Conservation (phyloP, 2,888 invertebrate genomes). For the Troides helena region DNA sequence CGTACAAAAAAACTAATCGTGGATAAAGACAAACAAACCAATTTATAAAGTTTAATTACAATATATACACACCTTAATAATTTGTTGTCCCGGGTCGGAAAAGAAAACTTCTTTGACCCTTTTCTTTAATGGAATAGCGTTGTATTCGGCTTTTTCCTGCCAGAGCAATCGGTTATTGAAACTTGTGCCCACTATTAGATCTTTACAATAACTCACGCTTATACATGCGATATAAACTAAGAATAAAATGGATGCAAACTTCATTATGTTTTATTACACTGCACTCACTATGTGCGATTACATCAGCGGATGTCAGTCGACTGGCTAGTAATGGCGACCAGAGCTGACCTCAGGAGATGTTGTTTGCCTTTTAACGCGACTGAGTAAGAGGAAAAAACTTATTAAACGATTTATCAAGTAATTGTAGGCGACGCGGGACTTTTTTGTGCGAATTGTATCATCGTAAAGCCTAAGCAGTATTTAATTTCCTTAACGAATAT, state of each 20-base stretch:
- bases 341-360: conserved; percentile 39
- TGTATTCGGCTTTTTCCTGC: conserved; percentile 71
- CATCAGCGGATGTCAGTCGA: conserved; percentile 48
- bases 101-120: conserved; percentile 72
- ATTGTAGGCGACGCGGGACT: background rate
- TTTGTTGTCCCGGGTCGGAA: conserved; percentile 69
- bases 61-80: conserved; percentile 60
- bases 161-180: conserved; percentile 64
- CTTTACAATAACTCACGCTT: conserved; percentile 58
- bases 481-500: too few species aligned
- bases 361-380: conserved; percentile 47
- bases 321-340: conserved; percentile 41
- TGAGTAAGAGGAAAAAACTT: conserved; percentile 53
- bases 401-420: conserved; percentile 37
- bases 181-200: conserved; percentile 70
- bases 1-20: too few species aligned
- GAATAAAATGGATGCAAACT: conserved; percentile 52
- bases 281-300: conserved; percentile 43
- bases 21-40: too few species aligned
- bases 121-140: conserved; percentile 68
- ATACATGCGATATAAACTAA: conserved; percentile 55
- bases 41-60: too few species aligned
- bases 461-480: too few species aligned
- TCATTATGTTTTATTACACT: conserved; percentile 51
- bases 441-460: background rate